Evolutionary conservation across 2,113 vertebrate species (phyloP).

Genomic region (Ellobius talpinus): DNA sequence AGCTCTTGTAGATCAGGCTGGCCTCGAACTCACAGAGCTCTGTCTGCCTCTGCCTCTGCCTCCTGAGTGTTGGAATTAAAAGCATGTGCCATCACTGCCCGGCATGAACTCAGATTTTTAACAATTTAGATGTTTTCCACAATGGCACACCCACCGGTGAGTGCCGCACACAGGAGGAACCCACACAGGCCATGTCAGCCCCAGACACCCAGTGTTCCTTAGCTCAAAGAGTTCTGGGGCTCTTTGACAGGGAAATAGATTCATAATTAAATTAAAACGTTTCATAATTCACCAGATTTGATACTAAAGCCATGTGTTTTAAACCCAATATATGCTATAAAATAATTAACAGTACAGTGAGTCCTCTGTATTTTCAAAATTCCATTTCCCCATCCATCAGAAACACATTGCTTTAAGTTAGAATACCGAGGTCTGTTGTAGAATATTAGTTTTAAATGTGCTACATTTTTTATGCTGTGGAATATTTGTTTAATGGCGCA

Average conservation of each 20-base stretch:
- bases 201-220: not conserved
- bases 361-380: constrained; percentile 1
- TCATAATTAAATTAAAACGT: too few relatives aligned
- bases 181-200: not conserved
- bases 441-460: too few relatives aligned
- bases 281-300: not conserved
- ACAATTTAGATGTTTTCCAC: not conserved
- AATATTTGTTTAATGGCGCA: too few relatives aligned
- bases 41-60: too few relatives aligned
- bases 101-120: not conserved
- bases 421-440: not conserved
- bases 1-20: too few relatives aligned
- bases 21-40: too few relatives aligned
- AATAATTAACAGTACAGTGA: not conserved
- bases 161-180: not conserved
- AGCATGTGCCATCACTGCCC: too few relatives aligned
- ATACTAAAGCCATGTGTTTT: not conserved
- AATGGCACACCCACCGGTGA: not conserved
- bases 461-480: too few relatives aligned
- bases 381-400: not conserved
- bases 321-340: not conserved
- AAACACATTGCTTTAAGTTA: not conserved
- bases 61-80: too few relatives aligned
- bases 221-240: not conserved
- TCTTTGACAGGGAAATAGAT: not conserved